These are phyloP conservation scores for Ia io DNA, from an alignment of 2,113 vertebrate species.

Conservation along the genomic window DNA sequence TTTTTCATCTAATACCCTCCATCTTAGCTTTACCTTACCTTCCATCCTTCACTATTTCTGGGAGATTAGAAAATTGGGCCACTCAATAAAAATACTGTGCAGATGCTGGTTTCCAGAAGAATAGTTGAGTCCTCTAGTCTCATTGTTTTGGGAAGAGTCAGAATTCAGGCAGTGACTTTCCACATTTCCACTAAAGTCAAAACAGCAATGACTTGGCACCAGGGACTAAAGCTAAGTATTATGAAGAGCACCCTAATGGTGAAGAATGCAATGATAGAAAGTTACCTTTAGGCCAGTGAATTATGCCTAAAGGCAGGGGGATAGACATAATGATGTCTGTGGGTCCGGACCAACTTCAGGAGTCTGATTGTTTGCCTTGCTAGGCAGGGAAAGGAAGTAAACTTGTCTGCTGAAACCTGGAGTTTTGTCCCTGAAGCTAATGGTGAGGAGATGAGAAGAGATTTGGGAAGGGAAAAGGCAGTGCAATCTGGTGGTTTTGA, in stretches of 20 bases:
- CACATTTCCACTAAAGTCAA: not conserved
- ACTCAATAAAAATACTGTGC: not conserved
- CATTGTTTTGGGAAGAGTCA: not conserved
- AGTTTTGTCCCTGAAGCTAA: not conserved
- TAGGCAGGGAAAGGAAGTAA: not conserved
- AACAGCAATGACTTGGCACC: conserved; percentile 21
- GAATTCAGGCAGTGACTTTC: not conserved
- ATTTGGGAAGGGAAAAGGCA: conserved; percentile 17
- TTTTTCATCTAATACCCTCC: not conserved
- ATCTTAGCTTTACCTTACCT: not conserved
- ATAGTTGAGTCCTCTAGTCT: not conserved
- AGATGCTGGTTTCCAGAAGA: conserved; percentile 1
- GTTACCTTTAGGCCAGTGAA: not conserved
- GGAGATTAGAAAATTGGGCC: not conserved
- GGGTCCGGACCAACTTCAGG: not conserved
- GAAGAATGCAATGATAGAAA: not conserved
- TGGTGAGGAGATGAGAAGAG: conserved; percentile 17
- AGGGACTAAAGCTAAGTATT: not conserved
- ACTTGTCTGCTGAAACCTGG: not conserved
- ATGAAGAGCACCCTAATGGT: not conserved
- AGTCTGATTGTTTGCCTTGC: not conserved
- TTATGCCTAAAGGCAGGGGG: not conserved
- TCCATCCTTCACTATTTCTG: not conserved
- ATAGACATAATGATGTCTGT: not conserved
- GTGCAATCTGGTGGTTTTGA: conserved; percentile 42